Percentiles rank a stretch among this genome's conserved stretches.
Conservation (phyloP, 2,113 vertebrate genomes). For the Kobus ellipsiprymnus region DNA sequence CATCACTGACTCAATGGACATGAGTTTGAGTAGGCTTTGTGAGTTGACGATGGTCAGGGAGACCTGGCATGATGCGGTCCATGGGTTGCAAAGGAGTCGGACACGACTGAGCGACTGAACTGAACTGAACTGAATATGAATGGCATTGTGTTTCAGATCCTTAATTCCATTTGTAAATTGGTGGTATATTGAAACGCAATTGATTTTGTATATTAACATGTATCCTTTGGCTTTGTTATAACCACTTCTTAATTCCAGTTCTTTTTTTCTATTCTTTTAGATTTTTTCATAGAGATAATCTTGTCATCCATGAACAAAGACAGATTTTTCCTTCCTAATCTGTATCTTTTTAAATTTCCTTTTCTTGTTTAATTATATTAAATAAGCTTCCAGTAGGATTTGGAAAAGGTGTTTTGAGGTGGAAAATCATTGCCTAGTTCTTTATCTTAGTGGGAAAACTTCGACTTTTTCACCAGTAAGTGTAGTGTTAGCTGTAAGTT, state of each 20-base stretch:
- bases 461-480: not conserved
- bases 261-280: not conserved
- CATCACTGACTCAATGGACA: not conserved
- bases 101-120: not conserved
- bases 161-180: not conserved
- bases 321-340: not conserved
- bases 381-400: not conserved
- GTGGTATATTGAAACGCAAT: accelerated
- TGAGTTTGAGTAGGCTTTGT: not conserved
- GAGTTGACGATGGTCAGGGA: not conserved
- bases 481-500: not conserved
- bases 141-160: not conserved
- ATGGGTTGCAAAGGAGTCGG: not conserved
- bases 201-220: not conserved
- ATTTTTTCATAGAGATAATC: not conserved
- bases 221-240: not conserved
- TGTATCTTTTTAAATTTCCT: not conserved
- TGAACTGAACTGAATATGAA: not conserved
- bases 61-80: not conserved
- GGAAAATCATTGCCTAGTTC: not conserved
- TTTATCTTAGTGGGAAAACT: not conserved
- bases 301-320: not conserved
- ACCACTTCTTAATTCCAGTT: not conserved
- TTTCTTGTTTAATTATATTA: not conserved
- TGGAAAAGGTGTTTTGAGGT: not conserved